Base-by-base conservation (phyloP, 2,113 vertebrate species). In the Pomatostomus ruficeps region DNA sequence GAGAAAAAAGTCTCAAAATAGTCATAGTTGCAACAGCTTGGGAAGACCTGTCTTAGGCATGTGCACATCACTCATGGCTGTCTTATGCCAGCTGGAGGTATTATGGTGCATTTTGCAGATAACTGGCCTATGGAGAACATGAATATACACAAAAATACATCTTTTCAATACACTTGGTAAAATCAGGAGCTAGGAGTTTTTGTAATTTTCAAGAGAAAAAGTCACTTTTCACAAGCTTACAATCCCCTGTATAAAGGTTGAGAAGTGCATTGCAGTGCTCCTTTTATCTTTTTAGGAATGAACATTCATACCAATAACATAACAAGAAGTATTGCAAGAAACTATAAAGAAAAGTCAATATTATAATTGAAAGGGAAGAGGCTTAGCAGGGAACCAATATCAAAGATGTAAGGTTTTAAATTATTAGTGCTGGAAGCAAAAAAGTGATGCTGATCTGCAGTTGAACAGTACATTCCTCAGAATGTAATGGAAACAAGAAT, bases 281-380 rank as follows among this genome's bases (percentile, higher is more conserved):
- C 57, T 94, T 92, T 72, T 88, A 95, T 70, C 58, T 80, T 75
- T 59, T 85, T 73, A 91, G 24, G 80, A 94, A 46, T 70, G 63
- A 96, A 89, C 66, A 82, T 45, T 82, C 1, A 0, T 89, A 52
- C 21, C 36, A 92, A 89, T 59, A 91, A 58, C 52, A 85, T 73
- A 54, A 31, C 52, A 88, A 33, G 52, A 75, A 78, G 22, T 42
- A 43, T 28, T 89, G 45, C 59, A 85, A 89, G 58, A 46, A 89
- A 91, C 62, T 89, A 38, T 76, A 88, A 81, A 84, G 81, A 83
- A 92, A 96, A 95, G 31, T 63, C 72, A 35, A 71, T 86, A 76
- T 87, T 94, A 58, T 93, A 96, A 97, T 96, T 97, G 67, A 80
- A 95, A 94, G 75, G 85, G 63, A 94, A 94, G 88, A 93, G 36